Evolutionary conservation across 2,113 vertebrate genomes (phyloP), one percentile per base, ranked within the genome.

Genomic region (Callithrix jacchus): DNA sequence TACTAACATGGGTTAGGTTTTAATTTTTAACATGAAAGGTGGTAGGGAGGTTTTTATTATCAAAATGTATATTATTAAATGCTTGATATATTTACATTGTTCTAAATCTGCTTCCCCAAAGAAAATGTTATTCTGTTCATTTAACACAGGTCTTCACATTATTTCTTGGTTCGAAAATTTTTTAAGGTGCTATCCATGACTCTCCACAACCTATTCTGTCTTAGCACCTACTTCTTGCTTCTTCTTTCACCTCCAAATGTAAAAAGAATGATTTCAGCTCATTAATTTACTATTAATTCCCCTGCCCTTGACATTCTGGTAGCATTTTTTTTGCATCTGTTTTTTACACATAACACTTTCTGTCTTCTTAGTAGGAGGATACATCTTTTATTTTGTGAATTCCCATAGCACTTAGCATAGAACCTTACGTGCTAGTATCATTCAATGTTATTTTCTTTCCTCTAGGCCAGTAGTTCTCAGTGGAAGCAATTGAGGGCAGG

Each of bases 21-120:
- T 92, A 83, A 94, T 97, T 54, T 76, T 96, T 94, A 94, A 42
- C 11, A 81, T 49, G 11, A 73, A 97, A 25, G 23, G 6, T 93
- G 18, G 37, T 91, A 79, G 20, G 14, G 88, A 81, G 5, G 30
- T 85, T 95, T 92, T 94, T 88, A 52, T 77, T 83, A 79, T 84
- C 40, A 96, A 95, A 92, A 81, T 77, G 1, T 6, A 20, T 89
- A 54, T 87, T 88, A 66, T 80, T 89, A 79, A 94, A 68, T 93
- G 47, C 6, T 93, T 92, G 25, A 12, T 42, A 56, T 45, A 21
- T 90, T 89, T 89, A 42, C 93, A 54, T 35, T 90, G 25, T 88
- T 86, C 42, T 87, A 89, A 77, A 30, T 83, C 23, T 92, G 8
- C 20, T 94, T 79, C 56, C 30, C 10, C n/a, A 52, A 89, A 87